These are phyloP conservation scores for Habropoda laboriosa DNA, from an alignment of 1,140 invertebrate species.

Conservation along the genomic window DNA sequence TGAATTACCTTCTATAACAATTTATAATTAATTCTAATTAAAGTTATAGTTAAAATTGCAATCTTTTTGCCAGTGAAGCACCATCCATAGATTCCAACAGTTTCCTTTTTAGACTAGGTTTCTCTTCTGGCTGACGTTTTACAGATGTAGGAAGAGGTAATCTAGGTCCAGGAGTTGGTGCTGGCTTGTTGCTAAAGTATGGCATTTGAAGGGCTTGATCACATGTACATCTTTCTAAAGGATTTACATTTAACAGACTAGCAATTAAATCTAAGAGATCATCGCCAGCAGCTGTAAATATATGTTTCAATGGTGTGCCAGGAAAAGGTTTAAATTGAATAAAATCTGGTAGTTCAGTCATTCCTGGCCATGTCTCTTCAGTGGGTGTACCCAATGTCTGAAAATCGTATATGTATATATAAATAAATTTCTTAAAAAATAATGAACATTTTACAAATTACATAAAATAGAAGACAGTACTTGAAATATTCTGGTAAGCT, in stretches of 20 bases:
- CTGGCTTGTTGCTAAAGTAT: slow-evolving; percentile 95
- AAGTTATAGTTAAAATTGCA: slow-evolving; percentile 83
- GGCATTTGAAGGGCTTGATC: slow-evolving; percentile 91
- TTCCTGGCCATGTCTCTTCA: slow-evolving; percentile 95
- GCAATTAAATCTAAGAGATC: slow-evolving; percentile 95
- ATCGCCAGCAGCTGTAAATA: slow-evolving; percentile 97
- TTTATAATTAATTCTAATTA: slow-evolving; percentile 39
- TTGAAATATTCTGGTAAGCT: slow-evolving; percentile 97
- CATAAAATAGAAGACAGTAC: slow-evolving; percentile 78
- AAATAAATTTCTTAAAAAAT: background rate
- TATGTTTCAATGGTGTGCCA: slow-evolving; percentile 91
- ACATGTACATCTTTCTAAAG: slow-evolving; percentile 91
- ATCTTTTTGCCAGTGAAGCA: slow-evolving; percentile 85
- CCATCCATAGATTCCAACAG: slow-evolving; percentile 87
- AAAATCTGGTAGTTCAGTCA: slow-evolving; percentile 94
- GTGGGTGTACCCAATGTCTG: slow-evolving; percentile 92
- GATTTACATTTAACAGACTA: slow-evolving; percentile 92
- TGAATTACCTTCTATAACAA: slow-evolving; percentile 27
- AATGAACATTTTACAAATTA: background rate
- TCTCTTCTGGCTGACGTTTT: slow-evolving; percentile 84
- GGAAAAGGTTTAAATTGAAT: slow-evolving; percentile 95
- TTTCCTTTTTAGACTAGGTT: slow-evolving; percentile 89
- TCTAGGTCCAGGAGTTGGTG: slow-evolving; percentile 90
- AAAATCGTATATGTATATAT: slow-evolving; percentile 28
- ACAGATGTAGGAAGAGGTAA: slow-evolving; percentile 89